These are phyloP conservation scores for Condylura cristata DNA, from an alignment of 2,113 vertebrate genomes.

Conservation along the genomic window DNA sequence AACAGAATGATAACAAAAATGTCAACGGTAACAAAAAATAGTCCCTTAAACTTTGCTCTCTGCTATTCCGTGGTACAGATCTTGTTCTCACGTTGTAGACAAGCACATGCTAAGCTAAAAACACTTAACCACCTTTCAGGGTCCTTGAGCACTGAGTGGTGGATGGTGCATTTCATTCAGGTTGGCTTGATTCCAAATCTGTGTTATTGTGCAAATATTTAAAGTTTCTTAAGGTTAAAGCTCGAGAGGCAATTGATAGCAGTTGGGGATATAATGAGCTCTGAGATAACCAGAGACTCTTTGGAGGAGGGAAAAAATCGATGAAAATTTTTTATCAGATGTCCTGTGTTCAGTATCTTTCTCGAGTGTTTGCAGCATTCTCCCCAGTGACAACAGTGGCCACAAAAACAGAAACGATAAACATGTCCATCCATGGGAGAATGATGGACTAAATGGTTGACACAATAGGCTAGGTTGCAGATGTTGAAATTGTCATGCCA, in stretches of 20 bases:
- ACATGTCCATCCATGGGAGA: conserved; percentile 1
- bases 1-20: conserved; percentile 14
- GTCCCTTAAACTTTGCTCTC: neutral
- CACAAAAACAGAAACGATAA: conserved; percentile 32
- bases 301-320: neutral
- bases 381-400: neutral
- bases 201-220: neutral
- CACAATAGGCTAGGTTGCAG: neutral
- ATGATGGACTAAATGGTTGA: neutral
- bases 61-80: neutral
- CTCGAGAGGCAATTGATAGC: neutral
- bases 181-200: neutral
- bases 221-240: neutral
- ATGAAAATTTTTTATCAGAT: conserved; percentile 53
- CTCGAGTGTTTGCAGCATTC: conserved; percentile 15
- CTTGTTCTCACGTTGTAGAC: neutral
- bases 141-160: neutral
- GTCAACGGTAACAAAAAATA: neutral
- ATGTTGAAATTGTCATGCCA: conserved; percentile 24
- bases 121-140: neutral
- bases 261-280: neutral
- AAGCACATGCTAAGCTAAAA: neutral
- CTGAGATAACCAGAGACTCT: conserved; percentile 21
- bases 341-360: conserved; percentile 45
- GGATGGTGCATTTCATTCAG: neutral